phyloP scores from a whole-genome alignment of 2,888 invertebrate species.

The Buathra laborator region DNA sequence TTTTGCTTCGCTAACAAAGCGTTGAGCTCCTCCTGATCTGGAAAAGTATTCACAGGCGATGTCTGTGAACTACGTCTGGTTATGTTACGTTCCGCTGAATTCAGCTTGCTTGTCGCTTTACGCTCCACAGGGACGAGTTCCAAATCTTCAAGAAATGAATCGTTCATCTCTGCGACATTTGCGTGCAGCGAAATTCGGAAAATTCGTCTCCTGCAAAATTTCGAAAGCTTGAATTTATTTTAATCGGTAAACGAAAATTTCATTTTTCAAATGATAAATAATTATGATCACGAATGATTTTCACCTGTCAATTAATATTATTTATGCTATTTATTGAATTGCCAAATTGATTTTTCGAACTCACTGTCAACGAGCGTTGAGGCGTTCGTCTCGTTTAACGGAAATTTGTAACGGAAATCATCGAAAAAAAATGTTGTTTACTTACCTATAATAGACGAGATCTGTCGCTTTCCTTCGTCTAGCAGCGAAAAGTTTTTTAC shows the following conservation, averaged over 20 bases:
- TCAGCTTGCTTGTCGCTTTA: slow-evolving; percentile 59
- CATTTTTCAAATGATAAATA: not conserved
- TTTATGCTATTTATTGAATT: not conserved
- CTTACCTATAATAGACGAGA: not conserved
- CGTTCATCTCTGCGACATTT: slow-evolving; percentile 75
- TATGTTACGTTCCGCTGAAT: slow-evolving; percentile 74
- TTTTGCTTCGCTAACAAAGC: slow-evolving; percentile 37
- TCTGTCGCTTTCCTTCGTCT: not conserved
- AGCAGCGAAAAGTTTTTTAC: not conserved
- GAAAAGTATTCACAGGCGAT: slow-evolving; percentile 4
- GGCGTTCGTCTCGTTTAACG: not conserved
- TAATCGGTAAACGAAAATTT: not conserved
- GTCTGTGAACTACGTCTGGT: slow-evolving; percentile 74
- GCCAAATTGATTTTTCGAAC: not conserved
- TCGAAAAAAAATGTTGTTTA: slow-evolving; percentile 2
- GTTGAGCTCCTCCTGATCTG: slow-evolving; percentile 48
- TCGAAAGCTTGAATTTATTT: not conserved
- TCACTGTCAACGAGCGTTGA: not conserved
- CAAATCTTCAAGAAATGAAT: slow-evolving; percentile 81
- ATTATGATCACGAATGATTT: not conserved
- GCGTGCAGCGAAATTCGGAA: not conserved
- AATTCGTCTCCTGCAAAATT: not conserved
- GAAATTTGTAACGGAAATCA: not conserved
- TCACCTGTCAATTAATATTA: not conserved
- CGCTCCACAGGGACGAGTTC: slow-evolving; percentile 71